A percentile compares a stretch with the other conserved stretches of the same genome.
phyloP scores from a whole-genome alignment of 2,888 invertebrate genomes.

The Melieria omissa region DNA sequence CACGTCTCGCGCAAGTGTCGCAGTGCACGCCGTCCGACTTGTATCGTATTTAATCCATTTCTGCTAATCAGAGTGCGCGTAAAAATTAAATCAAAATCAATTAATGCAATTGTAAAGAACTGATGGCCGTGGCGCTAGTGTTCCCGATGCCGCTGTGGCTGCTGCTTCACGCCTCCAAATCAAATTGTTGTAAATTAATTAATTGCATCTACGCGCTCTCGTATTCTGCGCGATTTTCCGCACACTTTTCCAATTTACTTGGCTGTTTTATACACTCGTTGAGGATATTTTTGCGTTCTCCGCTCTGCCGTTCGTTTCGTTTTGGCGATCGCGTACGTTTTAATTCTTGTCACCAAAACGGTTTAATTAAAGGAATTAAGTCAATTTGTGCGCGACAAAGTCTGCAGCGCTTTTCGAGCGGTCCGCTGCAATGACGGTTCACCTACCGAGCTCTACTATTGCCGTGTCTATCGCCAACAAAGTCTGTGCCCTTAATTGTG shows the following conservation, averaged over 20 bases:
- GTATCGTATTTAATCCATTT: conserved; percentile 64
- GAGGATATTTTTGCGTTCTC: not conserved
- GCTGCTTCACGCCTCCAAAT: conserved; percentile 27
- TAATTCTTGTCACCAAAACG: conserved; percentile 40
- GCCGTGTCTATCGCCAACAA: conserved; percentile 42
- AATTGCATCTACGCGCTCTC: conserved; percentile 55
- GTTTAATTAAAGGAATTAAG: conserved; percentile 42
- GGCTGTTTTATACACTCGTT: conserved; percentile 18
- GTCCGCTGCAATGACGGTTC: conserved; percentile 38
- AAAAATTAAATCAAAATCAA: conserved; percentile 57
- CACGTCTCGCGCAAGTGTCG: no score
- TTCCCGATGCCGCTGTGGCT: conserved; percentile 11
- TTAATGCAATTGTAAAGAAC: conserved; percentile 48
- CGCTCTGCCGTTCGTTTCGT: no score
- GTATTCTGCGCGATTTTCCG: conserved; percentile 42
- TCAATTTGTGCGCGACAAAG: conserved; percentile 17
- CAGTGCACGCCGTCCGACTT: conserved; percentile 70
- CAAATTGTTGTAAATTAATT: conserved; percentile 61
- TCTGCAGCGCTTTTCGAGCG: conserved; percentile 2
- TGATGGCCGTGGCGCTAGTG: conserved; percentile 41
- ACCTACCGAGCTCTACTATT: conserved; percentile 1
- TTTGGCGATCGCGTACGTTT: conserved; percentile 5
- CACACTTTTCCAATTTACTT: conserved; percentile 38
- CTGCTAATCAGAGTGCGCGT: conserved; percentile 55
- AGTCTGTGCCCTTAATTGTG: conserved; percentile 67